Conservation (phyloP, 2,113 vertebrate genomes). For the Rattus rattus region DNA sequence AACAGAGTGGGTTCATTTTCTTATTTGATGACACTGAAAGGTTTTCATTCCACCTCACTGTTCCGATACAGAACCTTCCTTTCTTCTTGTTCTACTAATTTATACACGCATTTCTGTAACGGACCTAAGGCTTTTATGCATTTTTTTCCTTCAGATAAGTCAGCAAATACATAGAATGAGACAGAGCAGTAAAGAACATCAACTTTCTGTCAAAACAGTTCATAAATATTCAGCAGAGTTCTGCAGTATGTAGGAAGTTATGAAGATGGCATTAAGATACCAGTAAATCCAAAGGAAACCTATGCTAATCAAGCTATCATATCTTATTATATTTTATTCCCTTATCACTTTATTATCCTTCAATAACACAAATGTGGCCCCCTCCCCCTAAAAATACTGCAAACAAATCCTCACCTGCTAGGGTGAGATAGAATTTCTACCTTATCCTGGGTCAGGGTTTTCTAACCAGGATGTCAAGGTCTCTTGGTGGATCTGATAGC, state of each 20-base stretch:
- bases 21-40: conserved; percentile 76
- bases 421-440: conserved; percentile 48
- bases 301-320: conserved; percentile 78
- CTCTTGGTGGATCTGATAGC: conserved; percentile 27
- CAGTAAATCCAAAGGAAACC: conserved; percentile 79
- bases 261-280: conserved; percentile 80
- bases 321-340: conserved; percentile 78
- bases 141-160: conserved; percentile 80
- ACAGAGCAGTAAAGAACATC: conserved; percentile 78
- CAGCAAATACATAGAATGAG: conserved; percentile 81
- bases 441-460: conserved; percentile 56
- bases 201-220: conserved; percentile 83
- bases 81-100: conserved; percentile 76
- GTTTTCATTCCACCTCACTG: conserved; percentile 65
- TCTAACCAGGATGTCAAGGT: conserved; percentile 43
- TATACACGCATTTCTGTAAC: conserved; percentile 79
- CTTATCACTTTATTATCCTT: conserved; percentile 77
- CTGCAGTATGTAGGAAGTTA: conserved; percentile 78
- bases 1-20: conserved; percentile 63
- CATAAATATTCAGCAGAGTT: conserved; percentile 82
- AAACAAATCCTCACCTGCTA: conserved; percentile 58
- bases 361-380: conserved; percentile 57
- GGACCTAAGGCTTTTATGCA: conserved; percentile 75
- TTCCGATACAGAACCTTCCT: conserved; percentile 73
- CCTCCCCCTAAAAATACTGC: not conserved